Evolutionary conservation across 2,113 vertebrate genomes (phyloP).

Genomic region (Setophaga petechia): DNA sequence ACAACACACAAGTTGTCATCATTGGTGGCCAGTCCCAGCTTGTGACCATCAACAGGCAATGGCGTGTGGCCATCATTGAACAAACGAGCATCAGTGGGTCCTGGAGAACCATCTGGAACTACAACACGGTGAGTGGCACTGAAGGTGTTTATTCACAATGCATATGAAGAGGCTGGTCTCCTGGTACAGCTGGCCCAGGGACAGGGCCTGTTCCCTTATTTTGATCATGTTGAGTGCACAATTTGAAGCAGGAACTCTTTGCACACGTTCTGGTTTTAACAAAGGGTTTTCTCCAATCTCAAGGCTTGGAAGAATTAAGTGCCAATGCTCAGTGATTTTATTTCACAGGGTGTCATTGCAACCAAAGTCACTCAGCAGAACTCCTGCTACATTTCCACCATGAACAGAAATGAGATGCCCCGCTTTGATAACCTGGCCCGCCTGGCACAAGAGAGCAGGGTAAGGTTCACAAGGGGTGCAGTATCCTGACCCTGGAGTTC

Average conservation of each 20-base stretch:
- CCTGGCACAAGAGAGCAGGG: background rate
- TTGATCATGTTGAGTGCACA: too few species aligned
- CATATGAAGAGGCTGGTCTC: too few species aligned
- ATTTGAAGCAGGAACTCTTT: too few species aligned
- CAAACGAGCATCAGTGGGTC: background rate
- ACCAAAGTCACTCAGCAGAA: background rate
- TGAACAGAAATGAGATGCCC: background rate
- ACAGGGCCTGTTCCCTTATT: too few species aligned
- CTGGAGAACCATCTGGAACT: constrained; percentile 61
- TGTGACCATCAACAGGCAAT: too few species aligned
- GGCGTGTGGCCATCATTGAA: too few species aligned
- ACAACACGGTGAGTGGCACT: background rate
- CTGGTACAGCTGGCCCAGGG: too few species aligned
- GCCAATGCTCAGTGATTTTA: too few species aligned
- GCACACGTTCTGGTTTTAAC: too few species aligned
- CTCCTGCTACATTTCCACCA: background rate
- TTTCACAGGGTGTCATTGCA: background rate
- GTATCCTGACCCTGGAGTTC: background rate
- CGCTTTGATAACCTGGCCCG: background rate
- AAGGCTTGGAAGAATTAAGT: too few species aligned
- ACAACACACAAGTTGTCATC: background rate
- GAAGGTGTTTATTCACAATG: background rate
- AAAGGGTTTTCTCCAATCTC: too few species aligned
- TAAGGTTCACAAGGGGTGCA: background rate
- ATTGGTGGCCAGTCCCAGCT: too few species aligned